Conservation (phyloP, 2,888 invertebrate species). For the Acanthosepion esculentum region DNA sequence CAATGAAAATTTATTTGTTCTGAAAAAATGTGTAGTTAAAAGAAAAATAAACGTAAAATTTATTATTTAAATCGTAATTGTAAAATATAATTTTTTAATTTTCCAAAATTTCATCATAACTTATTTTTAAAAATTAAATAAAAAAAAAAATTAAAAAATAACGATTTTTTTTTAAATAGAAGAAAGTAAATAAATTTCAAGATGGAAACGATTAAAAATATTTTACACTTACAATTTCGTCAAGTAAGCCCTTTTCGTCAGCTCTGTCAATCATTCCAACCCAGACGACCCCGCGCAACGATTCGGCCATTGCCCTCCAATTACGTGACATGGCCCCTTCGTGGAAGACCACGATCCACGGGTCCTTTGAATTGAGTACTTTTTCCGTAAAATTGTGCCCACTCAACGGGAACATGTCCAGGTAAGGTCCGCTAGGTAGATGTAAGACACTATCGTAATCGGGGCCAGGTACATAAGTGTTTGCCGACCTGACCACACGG, state of each 20-base stretch:
- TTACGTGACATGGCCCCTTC: constrained; percentile 56
- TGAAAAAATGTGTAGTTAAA: neutral
- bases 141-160: neutral
- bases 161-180: neutral
- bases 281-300: constrained; percentile 61
- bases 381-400: constrained; percentile 58
- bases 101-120: too few species aligned
- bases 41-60: neutral
- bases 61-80: too few species aligned
- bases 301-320: constrained; percentile 64
- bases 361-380: constrained; percentile 58
- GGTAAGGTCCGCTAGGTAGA: constrained; percentile 50
- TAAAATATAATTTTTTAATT: too few species aligned
- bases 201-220: neutral
- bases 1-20: neutral
- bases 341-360: constrained; percentile 64
- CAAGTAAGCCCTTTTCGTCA: constrained; percentile 54
- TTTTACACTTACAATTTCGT: constrained; percentile 57
- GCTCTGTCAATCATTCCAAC: constrained; percentile 59
- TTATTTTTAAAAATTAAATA: neutral
- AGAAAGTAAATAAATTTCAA: neutral
- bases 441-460: neutral
- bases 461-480: neutral
- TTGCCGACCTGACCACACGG: neutral
- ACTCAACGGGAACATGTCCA: constrained; percentile 62